phyloP scores from a whole-genome alignment of 2,797 vertebrate species.

The Myripristis jacobus region DNA sequence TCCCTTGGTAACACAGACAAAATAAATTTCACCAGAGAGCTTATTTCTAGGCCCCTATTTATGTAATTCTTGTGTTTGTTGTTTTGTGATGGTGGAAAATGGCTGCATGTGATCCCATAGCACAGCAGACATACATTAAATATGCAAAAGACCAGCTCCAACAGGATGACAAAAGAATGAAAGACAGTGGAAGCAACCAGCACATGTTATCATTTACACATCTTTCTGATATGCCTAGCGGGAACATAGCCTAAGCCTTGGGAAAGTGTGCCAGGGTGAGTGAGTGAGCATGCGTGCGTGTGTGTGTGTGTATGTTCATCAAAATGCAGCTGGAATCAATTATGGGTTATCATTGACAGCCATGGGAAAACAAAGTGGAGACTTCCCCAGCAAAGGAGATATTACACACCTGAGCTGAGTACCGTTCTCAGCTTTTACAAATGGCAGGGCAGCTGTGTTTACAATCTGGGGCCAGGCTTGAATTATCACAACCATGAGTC shows the following conservation, averaged over 20 bases:
- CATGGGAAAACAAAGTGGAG: not conserved
- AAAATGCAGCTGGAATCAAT: not conserved
- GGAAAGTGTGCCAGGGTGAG: not conserved
- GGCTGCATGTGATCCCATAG: slow-evolving; percentile 41
- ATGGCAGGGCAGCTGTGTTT: slow-evolving; percentile 21
- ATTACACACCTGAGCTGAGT: not conserved
- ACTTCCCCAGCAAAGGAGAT: not conserved
- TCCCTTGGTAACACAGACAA: slow-evolving; percentile 57
- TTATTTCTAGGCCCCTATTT: slow-evolving; percentile 40
- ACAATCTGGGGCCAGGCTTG: slow-evolving; percentile 14
- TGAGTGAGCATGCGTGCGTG: slow-evolving; percentile 5
- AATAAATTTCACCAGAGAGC: slow-evolving; percentile 48
- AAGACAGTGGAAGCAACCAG: slow-evolving; percentile 17
- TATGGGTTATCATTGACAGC: slow-evolving; percentile 2
- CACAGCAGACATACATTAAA: slow-evolving; percentile 27
- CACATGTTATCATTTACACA: not conserved
- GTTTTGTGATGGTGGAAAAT: slow-evolving; percentile 48
- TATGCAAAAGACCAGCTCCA: slow-evolving; percentile 24
- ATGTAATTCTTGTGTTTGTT: slow-evolving; percentile 52
- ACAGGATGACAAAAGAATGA: slow-evolving; percentile 36
- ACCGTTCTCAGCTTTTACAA: not conserved
- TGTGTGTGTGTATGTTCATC: slow-evolving; percentile 9
- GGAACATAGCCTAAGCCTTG: not conserved
- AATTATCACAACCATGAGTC: slow-evolving; percentile 30
- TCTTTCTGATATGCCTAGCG: not conserved